Base-by-base conservation (phyloP, 2,113 vertebrate genomes). In the Phainopepla nitens region DNA sequence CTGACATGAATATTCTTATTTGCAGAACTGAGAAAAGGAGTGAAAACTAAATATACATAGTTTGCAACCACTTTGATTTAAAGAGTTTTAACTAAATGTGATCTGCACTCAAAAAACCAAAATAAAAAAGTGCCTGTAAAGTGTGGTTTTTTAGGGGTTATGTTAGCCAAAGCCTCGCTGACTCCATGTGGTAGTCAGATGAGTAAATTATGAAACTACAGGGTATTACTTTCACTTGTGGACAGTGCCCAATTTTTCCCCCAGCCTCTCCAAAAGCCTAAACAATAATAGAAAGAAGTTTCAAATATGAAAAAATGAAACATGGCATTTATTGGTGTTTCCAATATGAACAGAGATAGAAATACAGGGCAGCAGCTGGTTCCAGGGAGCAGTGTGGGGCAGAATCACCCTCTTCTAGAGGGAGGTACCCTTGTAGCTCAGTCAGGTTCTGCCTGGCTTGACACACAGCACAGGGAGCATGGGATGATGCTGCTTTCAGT, bases 241-340 rank as follows among this genome's bases (percentile, higher is more conserved):
- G 87, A 84, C 89, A 90, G 87, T 87, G 91, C 73, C 53, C 79
- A 81, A 10, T 94, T 96, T 95, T 71, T 41, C 44, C 58, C 70
- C 65, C 77, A 82, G 28, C 58, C 75, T 94, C 90, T 87, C 92
- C 71, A 95, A 95, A 80, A 89, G 73, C 85, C 91, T 64, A 82
- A 87, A 90, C 82, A 87, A 35, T 44, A 90, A 65, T 27, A 89
- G 57, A 73, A 62, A 79, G 72, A 88, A 82, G 93, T 96, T 96
- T 96, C 92, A 94, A 69, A 66, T 84, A 89, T 90, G 84, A 91
- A 88, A 53, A 94, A 95, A 62, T 64, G 94, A 96, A 97, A 88
- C 75, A 50, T 81, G 45, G 20, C 87, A 23, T 91, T 87, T 76
- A 76, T 24, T 66, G 51, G 44, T 92, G 84, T 57, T 86, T 93